These are phyloP conservation scores for Phaedon cochleariae DNA, from an alignment of 2,888 invertebrate genomes.

Conservation along the genomic window DNA sequence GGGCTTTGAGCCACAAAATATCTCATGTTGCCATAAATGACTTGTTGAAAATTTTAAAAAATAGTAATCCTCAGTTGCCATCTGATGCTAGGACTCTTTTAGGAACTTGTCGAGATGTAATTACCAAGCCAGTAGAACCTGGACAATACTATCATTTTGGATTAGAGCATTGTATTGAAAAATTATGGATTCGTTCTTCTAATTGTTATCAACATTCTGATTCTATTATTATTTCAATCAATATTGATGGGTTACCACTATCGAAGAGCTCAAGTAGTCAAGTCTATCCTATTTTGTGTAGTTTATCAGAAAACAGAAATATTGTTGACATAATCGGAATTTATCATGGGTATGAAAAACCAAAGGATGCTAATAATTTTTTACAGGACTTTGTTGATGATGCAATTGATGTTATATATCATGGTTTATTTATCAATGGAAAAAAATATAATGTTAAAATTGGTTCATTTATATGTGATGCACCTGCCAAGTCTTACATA, in stretches of 20 bases:
- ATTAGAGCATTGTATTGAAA: conserved; percentile 4
- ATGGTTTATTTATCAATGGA: conserved; percentile 21
- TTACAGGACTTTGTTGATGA: conserved; percentile 38
- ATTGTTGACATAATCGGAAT: conserved; percentile 38
- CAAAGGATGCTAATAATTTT: conserved; percentile 34
- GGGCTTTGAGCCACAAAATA: too few relatives aligned
- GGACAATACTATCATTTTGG: conserved; percentile 20
- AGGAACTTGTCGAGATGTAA: conserved; percentile 15
- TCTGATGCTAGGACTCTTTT: conserved; percentile 23
- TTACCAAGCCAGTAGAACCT: conserved; percentile 6
- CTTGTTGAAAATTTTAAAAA: too few relatives aligned
- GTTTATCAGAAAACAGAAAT: conserved; percentile 26
- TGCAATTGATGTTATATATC: conserved; percentile 21
- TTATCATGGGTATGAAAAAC: conserved; percentile 38
- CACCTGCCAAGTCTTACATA: conserved; percentile 35
- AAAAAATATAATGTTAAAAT: conserved; percentile 27
- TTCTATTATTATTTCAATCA: conserved; percentile 34
- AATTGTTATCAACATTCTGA: conserved; percentile 11
- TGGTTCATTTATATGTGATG: conserved; percentile 19
- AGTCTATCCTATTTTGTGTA: conserved; percentile 42
- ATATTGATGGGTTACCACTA: too few relatives aligned
- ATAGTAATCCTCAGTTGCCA: conserved; percentile 14
- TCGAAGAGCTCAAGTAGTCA: conserved; percentile 37
- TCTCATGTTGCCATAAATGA: too few relatives aligned
- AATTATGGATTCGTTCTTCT: background rate